Conservation (phyloP, 1,140 invertebrate genomes). For the Argopecten irradians region DNA sequence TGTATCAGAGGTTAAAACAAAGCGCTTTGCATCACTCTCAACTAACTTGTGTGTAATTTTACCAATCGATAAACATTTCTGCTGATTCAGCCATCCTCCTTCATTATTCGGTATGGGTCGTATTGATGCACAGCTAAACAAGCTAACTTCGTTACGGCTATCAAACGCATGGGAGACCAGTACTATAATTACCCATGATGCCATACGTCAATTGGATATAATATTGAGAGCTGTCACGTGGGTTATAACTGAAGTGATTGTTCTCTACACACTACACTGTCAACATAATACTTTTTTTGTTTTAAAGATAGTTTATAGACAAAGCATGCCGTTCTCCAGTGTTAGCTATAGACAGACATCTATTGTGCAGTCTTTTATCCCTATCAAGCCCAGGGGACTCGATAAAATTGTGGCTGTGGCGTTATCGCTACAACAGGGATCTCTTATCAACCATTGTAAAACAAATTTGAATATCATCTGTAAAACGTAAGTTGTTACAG, state of each 20-base stretch:
- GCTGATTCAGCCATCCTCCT: conserved; percentile 14
- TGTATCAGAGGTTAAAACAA: background rate
- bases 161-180: background rate
- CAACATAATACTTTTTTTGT: background rate
- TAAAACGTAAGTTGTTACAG: background rate
- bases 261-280: background rate
- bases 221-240: background rate
- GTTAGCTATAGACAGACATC: background rate
- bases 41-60: background rate
- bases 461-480: background rate
- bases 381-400: background rate
- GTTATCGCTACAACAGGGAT: background rate
- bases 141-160: conserved; percentile 15
- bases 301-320: background rate
- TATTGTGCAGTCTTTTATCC: background rate
- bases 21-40: conserved; percentile 20
- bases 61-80: conserved; percentile 11
- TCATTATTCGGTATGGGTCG: background rate
- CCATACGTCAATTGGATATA: background rate
- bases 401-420: background rate
- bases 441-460: background rate
- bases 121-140: conserved; percentile 9
- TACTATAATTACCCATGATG: conserved; percentile 22
- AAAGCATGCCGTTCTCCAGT: background rate
- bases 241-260: background rate